Evolutionary conservation across 1,140 invertebrate species (phyloP), one percentile per base, ranked within the genome.

Genomic region (Drosophila aff.): DNA sequence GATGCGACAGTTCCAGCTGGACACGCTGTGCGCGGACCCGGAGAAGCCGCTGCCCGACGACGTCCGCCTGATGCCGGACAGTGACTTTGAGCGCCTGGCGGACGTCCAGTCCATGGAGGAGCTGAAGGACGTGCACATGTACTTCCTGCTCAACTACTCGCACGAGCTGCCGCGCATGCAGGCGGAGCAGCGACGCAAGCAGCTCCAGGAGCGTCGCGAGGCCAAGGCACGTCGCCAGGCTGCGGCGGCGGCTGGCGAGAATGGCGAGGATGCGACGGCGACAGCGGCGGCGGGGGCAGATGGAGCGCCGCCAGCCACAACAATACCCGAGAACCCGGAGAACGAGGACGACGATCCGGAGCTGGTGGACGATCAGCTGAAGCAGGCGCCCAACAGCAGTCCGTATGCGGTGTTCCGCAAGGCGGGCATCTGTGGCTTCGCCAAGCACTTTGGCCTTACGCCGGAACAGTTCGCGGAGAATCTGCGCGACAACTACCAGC

Each of bases 401-500:
- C 96, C 97, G 2, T 99, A 99, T 93, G 95, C 96, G 28, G 95
- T 98, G 50, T 99, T 98, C 91, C 94, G 96, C 31, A 96, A 96
- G 92, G 96, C 97, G 31, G 97, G 97, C 23, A 94, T 99, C n/a
- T 95, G 96, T 95, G 95, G 96, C 6, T 94, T 99, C 41, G 97
- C 97, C 2, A 97, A 97, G 91, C 97, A 96, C 74, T 99, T 99
- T 94, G 99, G 99, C 76, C 93, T 99, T n/a, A 96, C 96, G 3
- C 97, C 99, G 0, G 97, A 99, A 91, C 96, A 99, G 91, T 99
- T 99, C 93, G 98, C 98, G 4, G 98, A 99, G 94, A 99, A 99
- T 94, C 93, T 99, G 1, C 95, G 98, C 2, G 98, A 99, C 89
- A 98, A 98, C 92, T 99, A 99, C 93, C 97, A 98, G 89, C 95